phyloP scores from a whole-genome alignment of 2,888 invertebrate genomes.

The Trichacis sp. region DNA sequence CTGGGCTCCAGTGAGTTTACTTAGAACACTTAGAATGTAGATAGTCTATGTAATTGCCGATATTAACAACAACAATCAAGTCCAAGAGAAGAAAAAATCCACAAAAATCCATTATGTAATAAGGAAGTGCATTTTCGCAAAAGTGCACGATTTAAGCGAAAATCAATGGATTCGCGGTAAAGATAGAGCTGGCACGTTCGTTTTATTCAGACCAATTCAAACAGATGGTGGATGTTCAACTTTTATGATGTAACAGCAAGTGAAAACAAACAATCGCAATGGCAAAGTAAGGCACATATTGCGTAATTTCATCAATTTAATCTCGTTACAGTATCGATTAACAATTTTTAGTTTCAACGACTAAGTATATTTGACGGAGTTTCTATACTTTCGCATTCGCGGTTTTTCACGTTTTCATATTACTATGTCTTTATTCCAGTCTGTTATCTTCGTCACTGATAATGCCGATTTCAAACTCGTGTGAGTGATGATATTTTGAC shows the following conservation, averaged over 20 bases:
- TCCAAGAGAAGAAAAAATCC: no score
- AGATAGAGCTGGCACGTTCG: slow-evolving; percentile 7
- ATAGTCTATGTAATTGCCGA: no score
- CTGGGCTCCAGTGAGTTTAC: no score
- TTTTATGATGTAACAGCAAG: slow-evolving; percentile 8
- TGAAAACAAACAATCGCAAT: slow-evolving; percentile 56
- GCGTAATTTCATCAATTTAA: slow-evolving; percentile 34
- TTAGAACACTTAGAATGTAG: no score
- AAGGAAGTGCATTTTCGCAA: slow-evolving; percentile 15
- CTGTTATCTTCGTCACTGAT: not conserved
- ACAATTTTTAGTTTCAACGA: slow-evolving; percentile 52
- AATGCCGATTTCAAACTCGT: slow-evolving; percentile 1
- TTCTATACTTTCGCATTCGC: not conserved
- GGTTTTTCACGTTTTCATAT: not conserved
- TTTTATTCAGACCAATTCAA: no score
- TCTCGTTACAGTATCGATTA: slow-evolving; percentile 55
- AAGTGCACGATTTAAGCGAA: not conserved
- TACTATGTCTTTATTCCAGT: not conserved
- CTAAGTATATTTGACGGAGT: not conserved
- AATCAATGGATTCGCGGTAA: not conserved
- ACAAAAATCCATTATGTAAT: slow-evolving; percentile 47
- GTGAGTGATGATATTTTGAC: not conserved
- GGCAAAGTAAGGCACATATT: slow-evolving; percentile 65
- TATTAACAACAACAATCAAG: no score
- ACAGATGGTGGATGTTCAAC: no score